Evolutionary conservation across 2,888 invertebrate genomes (phyloP).

Genomic region (Stramonita haemastoma): DNA sequence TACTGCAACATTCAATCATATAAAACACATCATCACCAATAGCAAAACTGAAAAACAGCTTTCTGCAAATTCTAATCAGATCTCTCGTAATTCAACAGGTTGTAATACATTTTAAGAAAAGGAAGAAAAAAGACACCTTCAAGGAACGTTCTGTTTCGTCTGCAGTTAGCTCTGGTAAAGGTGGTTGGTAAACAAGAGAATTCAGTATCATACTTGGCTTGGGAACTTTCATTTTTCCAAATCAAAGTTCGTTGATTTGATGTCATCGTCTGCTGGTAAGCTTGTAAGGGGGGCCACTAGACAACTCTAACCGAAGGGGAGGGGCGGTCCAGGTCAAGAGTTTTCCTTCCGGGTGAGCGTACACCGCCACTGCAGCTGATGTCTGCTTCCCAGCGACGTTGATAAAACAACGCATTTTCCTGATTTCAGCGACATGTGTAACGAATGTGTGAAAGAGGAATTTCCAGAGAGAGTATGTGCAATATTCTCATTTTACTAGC

Average conservation of each 20-base stretch:
- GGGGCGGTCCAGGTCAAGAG: neutral
- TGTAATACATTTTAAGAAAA: too few relatives aligned
- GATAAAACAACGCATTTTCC: neutral
- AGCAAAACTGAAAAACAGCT: too few relatives aligned
- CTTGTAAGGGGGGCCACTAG: conserved; percentile 10
- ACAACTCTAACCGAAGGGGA: neutral
- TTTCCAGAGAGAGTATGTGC: conserved; percentile 55
- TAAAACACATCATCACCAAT: too few relatives aligned
- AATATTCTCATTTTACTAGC: neutral
- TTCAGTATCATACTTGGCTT: conserved; percentile 24
- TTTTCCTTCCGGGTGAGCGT: neutral
- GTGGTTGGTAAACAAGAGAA: conserved; percentile 8
- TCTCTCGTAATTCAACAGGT: too few relatives aligned
- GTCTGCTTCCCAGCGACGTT: neutral
- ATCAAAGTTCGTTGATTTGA: neutral
- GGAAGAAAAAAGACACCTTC: conserved; percentile 30
- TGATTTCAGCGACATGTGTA: conserved; percentile 50
- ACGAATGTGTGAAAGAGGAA: conserved; percentile 57
- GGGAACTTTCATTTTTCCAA: conserved; percentile 30
- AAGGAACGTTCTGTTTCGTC: conserved; percentile 34
- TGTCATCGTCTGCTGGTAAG: conserved; percentile 32
- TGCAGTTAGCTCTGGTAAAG: conserved; percentile 31
- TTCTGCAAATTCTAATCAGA: too few relatives aligned
- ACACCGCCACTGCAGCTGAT: neutral
- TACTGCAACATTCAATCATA: too few relatives aligned